Base-by-base conservation (phyloP, 2,888 invertebrate species). In the Hemistola chrysoprasaria region DNA sequence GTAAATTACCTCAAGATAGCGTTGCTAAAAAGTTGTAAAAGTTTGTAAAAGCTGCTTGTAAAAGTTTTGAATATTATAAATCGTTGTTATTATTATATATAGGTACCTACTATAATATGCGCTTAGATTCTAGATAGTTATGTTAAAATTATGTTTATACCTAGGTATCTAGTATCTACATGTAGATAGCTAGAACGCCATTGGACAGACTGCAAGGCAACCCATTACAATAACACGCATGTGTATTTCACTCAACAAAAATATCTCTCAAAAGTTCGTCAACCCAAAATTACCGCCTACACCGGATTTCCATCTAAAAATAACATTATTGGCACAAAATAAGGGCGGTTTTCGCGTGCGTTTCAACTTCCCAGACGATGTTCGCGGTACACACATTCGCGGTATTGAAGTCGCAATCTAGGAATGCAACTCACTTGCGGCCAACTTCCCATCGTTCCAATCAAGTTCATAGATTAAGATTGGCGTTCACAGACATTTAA, bases 391-490 rank as follows among this genome's bases (percentile, higher is more conserved):
- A 46, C 62, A 78, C 74, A 71, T 73, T 64, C 57, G 78, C 62
- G 69, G 55, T 61, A 62, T 77, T 81, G 78, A 69, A 77, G 57
- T 58, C 74, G 69, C 80, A 72, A 64, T 60, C 70, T 73, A 72
- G 79, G 78, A 83, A 79, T 85, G 86, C 82, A 78, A 56, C 62
- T 57, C 58, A 67, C 63, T 58, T 56, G 76, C 54, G 11, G 54
- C 67, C 45, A 71, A 74, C 78, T 84, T 88, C 87, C 64, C 59
- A 36, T 37, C 59, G 62, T 53, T 75, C 61, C 78, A 82, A 84
- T 82, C 86, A 86, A 87, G 86, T 86, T 87, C 87, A 87, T 83
- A 86, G 86, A 87, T 84, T 84, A 82, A 72, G 81, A 86, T 79
- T 83, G 83, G 78, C 83, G 68, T 77, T 69, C 72, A n/a, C n/a